phyloP scores from a whole-genome alignment of 2,113 vertebrate genomes.

The Apus apus region DNA sequence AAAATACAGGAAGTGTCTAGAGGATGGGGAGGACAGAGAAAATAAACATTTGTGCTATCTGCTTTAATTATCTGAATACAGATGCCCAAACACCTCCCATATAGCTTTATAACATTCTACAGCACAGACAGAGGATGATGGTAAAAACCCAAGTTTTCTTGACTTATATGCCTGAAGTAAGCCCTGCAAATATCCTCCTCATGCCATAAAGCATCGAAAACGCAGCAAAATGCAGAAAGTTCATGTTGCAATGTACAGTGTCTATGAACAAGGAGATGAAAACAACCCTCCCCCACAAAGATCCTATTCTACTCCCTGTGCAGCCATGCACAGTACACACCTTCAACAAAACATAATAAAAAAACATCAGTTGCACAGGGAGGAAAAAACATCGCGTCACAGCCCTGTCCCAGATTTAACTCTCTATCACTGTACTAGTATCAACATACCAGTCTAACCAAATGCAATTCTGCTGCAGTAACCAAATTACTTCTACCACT shows the following conservation, averaged over 20 bases:
- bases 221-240: neutral
- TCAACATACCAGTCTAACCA: neutral
- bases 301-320: neutral
- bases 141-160: neutral
- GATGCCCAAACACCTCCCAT: neutral
- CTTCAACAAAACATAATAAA: neutral
- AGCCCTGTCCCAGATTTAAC: neutral
- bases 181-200: neutral
- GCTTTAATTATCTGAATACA: neutral
- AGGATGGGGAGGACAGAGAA: neutral
- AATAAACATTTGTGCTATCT: neutral
- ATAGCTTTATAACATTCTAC: neutral
- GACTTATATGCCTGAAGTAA: neutral
- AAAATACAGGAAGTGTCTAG: neutral
- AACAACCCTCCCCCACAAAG: neutral
- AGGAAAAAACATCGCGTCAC: neutral
- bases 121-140: neutral
- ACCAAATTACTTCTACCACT: slow-evolving; percentile 27
- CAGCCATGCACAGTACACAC: neutral
- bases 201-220: neutral
- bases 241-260: neutral
- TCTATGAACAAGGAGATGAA: neutral
- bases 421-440: neutral
- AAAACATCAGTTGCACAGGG: rapidly evolving
- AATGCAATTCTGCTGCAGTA: slow-evolving; percentile 2